Evolutionary conservation across 2,113 vertebrate species (phyloP).

Genomic region (Neotragus moschatus): DNA sequence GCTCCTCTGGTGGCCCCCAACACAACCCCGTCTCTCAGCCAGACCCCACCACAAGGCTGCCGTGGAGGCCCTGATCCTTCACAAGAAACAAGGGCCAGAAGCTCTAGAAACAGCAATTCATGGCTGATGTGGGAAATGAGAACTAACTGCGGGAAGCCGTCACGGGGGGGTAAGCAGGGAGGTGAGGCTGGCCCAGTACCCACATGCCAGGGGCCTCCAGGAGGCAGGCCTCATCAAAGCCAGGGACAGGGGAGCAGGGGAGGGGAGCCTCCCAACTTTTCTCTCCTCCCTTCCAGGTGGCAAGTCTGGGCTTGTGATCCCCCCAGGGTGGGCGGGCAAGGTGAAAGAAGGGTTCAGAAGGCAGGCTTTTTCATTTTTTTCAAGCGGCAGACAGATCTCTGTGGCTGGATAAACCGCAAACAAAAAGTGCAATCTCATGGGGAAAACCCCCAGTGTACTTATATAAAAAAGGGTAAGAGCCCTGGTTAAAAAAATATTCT

Average conservation of each 20-base stretch:
- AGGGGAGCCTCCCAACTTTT: neutral
- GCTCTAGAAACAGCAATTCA: neutral
- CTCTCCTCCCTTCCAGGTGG: neutral
- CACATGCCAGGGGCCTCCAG: neutral
- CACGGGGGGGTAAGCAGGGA: neutral
- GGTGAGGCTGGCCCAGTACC: neutral
- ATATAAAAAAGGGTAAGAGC: neutral
- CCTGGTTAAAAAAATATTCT: neutral
- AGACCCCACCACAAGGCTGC: neutral
- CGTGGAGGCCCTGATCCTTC: neutral
- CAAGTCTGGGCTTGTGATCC: neutral
- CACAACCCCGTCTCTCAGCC: neutral
- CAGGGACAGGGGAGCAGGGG: neutral
- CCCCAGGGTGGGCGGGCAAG: neutral
- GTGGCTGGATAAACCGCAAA: neutral
- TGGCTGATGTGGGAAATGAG: neutral
- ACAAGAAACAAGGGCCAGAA: neutral
- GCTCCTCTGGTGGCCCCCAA: neutral
- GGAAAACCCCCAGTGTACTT: neutral
- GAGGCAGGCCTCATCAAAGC: neutral
- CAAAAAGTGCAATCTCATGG: constrained; percentile 12
- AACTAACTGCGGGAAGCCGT: neutral
- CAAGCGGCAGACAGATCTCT: neutral
- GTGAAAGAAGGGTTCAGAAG: neutral
- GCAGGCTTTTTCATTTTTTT: neutral